Conservation (phyloP, 1,140 invertebrate species). For the Saccostrea echinata region DNA sequence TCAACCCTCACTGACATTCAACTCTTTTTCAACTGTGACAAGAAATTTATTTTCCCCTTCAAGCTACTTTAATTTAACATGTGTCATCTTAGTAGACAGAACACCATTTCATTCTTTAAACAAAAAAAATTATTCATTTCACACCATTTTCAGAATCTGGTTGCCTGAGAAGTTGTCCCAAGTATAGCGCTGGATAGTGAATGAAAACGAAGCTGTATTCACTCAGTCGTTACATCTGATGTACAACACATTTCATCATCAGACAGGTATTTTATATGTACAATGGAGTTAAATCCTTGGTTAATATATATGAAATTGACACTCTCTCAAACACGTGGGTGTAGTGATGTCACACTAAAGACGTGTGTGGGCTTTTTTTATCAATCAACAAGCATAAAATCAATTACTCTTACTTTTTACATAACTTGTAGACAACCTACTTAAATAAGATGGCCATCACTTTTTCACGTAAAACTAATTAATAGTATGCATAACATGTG, state of each 20-base stretch:
- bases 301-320: neutral
- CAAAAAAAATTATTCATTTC: no score
- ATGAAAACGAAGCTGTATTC: neutral
- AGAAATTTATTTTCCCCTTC: no score
- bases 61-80: no score
- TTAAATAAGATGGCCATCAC: no score
- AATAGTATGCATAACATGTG: no score
- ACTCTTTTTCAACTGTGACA: no score
- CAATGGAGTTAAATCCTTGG: neutral
- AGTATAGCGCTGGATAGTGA: neutral
- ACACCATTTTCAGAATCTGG: no score
- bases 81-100: no score
- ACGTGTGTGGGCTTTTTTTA: slow-evolving; percentile 4
- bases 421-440: neutral
- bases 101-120: no score
- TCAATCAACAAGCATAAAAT: neutral
- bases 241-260: neutral
- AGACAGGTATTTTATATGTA: slow-evolving; percentile 7
- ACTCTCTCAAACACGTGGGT: neutral
- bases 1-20: neutral
- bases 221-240: neutral
- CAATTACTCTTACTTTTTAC: neutral
- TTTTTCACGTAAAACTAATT: no score
- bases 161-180: no score
- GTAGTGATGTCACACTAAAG: slow-evolving; percentile 9